Conservation (phyloP, 1,140 invertebrate species). For the Daktulosphaira vitifoliae region DNA sequence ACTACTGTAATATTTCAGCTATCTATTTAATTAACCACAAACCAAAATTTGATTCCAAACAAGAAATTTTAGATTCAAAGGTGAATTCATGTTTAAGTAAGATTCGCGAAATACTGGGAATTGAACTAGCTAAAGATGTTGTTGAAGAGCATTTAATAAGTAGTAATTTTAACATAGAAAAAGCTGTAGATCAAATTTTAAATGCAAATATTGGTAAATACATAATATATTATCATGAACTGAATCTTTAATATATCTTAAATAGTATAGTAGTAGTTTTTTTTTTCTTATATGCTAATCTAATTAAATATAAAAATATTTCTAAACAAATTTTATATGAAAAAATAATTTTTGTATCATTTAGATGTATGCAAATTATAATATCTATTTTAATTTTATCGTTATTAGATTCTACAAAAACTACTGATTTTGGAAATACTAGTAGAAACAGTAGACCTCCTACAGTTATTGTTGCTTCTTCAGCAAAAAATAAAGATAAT, state of each 20-base stretch:
- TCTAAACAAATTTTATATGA: too few species aligned
- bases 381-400: background rate
- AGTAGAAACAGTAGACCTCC: background rate
- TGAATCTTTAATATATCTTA: too few species aligned
- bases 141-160: constrained; percentile 13
- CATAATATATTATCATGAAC: constrained; percentile 1
- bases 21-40: constrained; percentile 28
- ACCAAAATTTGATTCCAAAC: constrained; percentile 14
- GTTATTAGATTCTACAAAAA: constrained; percentile 3
- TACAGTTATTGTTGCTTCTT: constrained; percentile 22
- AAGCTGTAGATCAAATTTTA: constrained; percentile 24
- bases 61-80: constrained; percentile 9
- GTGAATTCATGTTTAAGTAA: constrained; percentile 20
- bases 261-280: too few species aligned
- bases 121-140: constrained; percentile 26
- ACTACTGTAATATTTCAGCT: constrained; percentile 4
- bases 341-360: background rate
- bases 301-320: too few species aligned
- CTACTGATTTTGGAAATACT: background rate
- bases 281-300: too few species aligned
- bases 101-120: constrained; percentile 13
- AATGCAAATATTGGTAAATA: constrained; percentile 23
- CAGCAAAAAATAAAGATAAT: constrained; percentile 28
- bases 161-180: constrained; percentile 24
- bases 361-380: background rate